Percentiles rank a stretch among this genome's conserved stretches.
phyloP scores from a whole-genome alignment of 2,113 vertebrate genomes.

The Podiceps cristatus region DNA sequence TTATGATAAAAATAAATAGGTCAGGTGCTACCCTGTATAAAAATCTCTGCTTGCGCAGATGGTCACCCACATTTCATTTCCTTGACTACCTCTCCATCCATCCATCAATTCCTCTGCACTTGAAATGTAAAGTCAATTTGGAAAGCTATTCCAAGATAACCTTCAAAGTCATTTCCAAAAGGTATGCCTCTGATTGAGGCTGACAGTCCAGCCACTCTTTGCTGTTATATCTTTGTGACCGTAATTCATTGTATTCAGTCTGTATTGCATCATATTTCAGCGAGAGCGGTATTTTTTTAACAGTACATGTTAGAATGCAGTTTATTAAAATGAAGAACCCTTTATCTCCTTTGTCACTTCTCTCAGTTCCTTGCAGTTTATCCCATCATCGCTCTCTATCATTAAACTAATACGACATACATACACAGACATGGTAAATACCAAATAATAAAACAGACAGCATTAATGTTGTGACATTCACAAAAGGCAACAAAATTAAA shows the following conservation, averaged over 20 bases:
- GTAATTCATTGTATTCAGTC: not conserved
- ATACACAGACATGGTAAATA: not conserved
- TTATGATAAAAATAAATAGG: not conserved
- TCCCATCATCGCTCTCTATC: not conserved
- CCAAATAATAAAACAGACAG: not conserved
- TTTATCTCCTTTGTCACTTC: not conserved
- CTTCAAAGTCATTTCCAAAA: not conserved
- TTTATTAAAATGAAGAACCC: not conserved
- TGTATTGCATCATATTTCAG: not conserved
- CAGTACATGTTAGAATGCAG: not conserved
- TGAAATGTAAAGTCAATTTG: slow-evolving; percentile 12
- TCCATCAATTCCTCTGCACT: not conserved
- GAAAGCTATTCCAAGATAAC: slow-evolving; percentile 12
- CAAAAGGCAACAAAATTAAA: not conserved
- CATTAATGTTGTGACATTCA: not conserved
- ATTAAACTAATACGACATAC: not conserved
- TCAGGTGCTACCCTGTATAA: not conserved
- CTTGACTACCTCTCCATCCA: not conserved
- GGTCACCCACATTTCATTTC: not conserved
- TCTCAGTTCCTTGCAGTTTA: not conserved
- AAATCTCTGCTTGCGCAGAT: not conserved
- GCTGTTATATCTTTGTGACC: not conserved
- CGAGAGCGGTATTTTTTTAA: not conserved
- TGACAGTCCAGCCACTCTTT: not conserved
- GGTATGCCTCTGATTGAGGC: not conserved